Evolutionary conservation across 2,888 invertebrate species (phyloP).

Genomic region (Seira musarum): DNA sequence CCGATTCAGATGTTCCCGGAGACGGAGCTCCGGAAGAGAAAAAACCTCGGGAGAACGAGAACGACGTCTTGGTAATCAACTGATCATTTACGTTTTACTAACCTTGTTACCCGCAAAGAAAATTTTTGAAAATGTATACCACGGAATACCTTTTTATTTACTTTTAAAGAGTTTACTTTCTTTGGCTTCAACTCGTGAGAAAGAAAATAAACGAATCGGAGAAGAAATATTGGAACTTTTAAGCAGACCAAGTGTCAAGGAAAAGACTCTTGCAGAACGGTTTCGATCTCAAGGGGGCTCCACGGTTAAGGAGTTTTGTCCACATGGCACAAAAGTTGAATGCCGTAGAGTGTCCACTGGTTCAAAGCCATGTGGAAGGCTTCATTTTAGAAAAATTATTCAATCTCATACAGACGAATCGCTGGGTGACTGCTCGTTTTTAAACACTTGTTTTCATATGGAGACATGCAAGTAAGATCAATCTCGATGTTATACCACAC

Average conservation of each 20-base stretch:
- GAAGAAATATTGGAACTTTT: constrained; percentile 95
- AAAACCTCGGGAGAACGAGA: constrained; percentile 48
- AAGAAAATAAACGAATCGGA: constrained; percentile 94
- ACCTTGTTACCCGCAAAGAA: too few species aligned
- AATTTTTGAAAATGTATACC: too few species aligned
- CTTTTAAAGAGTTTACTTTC: constrained; percentile 82
- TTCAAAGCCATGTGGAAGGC: constrained; percentile 82
- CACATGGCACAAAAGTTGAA: constrained; percentile 93
- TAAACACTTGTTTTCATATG: constrained; percentile 99
- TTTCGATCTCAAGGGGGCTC: constrained; percentile 94
- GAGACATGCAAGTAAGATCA: constrained; percentile 95
- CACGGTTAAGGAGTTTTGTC: constrained; percentile 87
- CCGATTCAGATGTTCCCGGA: constrained; percentile 60
- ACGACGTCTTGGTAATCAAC: constrained; percentile 64
- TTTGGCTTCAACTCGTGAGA: constrained; percentile 95
- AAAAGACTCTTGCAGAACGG: constrained; percentile 93
- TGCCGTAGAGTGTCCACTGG: constrained; percentile 76
- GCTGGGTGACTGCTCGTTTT: constrained; percentile 96
- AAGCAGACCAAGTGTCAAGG: constrained; percentile 97
- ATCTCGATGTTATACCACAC: neutral
- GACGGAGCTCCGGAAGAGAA: constrained; percentile 64
- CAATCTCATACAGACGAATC: constrained; percentile 95
- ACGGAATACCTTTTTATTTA: constrained; percentile 8
- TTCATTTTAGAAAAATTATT: constrained; percentile 98
- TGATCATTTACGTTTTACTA: constrained; percentile 10